Evolutionary conservation across 2,797 vertebrate species (phyloP).

Genomic region (Miichthys miiuy): DNA sequence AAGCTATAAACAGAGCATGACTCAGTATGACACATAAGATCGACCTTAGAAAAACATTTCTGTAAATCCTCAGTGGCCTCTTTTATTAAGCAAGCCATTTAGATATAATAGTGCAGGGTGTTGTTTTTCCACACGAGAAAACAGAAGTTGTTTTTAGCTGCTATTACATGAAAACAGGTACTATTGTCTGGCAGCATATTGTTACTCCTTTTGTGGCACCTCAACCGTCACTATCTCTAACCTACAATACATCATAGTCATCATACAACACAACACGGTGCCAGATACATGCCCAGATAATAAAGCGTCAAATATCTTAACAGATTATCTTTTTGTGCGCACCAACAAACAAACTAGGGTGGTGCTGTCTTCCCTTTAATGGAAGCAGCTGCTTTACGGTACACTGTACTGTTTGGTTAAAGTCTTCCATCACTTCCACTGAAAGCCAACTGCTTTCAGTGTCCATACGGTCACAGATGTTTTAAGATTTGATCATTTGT

Average conservation of each 20-base stretch:
- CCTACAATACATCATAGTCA: neutral
- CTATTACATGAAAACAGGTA: conserved; percentile 38
- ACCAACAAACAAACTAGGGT: neutral
- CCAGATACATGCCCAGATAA: neutral
- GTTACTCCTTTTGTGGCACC: conserved; percentile 21
- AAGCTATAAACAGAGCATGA: conserved; percentile 58
- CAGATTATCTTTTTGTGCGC: conserved; percentile 14
- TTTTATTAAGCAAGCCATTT: conserved; percentile 46
- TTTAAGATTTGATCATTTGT: neutral
- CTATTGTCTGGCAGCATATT: conserved; percentile 27
- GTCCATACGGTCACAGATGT: neutral
- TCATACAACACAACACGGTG: neutral
- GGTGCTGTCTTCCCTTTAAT: neutral
- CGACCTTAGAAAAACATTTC: conserved; percentile 54
- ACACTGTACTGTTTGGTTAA: neutral
- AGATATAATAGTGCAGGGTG: conserved; percentile 35
- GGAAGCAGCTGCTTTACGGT: neutral
- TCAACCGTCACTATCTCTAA: conserved; percentile 2
- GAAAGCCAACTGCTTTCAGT: neutral
- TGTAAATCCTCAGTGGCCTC: conserved; percentile 45
- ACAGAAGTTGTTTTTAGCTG: conserved; percentile 40
- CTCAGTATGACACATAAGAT: conserved; percentile 51
- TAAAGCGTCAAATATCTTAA: conserved; percentile 9
- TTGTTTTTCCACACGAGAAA: conserved; percentile 29
- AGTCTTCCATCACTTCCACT: neutral